Base-by-base conservation (phyloP, 2,888 invertebrate genomes). In the Atethmia centrago region DNA sequence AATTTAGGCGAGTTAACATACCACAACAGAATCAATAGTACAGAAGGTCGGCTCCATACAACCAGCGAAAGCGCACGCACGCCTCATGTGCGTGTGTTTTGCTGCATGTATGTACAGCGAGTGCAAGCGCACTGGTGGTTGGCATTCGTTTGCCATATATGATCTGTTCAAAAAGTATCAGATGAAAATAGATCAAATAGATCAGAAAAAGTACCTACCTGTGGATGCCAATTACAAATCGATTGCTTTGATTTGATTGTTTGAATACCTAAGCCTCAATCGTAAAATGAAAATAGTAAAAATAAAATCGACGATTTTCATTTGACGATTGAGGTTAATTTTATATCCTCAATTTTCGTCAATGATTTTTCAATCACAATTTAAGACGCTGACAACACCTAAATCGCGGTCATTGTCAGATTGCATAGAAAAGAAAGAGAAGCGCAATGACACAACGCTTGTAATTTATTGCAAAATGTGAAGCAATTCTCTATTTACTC, bases 1-100 rank as follows among this genome's bases (percentile, higher is more conserved):
- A 56, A 74, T 58, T 68, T 61, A 74, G 64, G 53, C 12, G n/a
- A 74, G 28, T 56, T n/a, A 9, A 25, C 31, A 25, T 31, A 49
- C 12, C 14, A 42, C 0, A 12, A 42, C 12, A 25, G n/a, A 42
- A n/a, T n/a, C n/a, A n/a, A 64, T 25, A 25, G 16, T 16, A 3
- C 42, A 65, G 65, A 56, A 74, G 65, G 3, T 31, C 12, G 0
- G 5, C 25, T 64, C 2, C 3, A 12, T 25, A 36, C 2, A 40
- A 28, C 5, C 21, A 28, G n/a, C 8, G 21, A 14, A 40, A 25
- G n/a, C 1, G 1, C 25, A 36, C 65, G 7, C 51, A 12, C 12
- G 21, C 8, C n/a, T n/a, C n/a, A n/a, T n/a, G n/a, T n/a, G n/a
- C n/a, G n/a, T n/a, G n/a, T n/a, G n/a, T n/a, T n/a, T n/a, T n/a